phyloP scores from a whole-genome alignment of 2,797 vertebrate genomes.

The Cheracebus regulus region DNA sequence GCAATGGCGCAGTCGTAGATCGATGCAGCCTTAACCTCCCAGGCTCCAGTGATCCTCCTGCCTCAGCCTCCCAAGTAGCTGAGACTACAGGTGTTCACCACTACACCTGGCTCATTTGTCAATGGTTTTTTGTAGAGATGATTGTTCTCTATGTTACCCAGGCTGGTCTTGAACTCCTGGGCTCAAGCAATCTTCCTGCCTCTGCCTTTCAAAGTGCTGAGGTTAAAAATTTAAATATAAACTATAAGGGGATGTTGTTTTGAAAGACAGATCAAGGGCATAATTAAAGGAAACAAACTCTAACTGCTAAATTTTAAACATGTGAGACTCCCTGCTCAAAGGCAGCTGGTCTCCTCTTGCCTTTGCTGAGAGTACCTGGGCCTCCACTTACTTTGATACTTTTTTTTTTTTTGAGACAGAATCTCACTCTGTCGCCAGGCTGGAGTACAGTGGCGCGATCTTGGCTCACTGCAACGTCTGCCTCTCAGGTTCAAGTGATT shows the following conservation, averaged over 20 bases:
- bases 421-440: too few relatives aligned
- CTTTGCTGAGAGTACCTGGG: neutral
- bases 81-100: neutral
- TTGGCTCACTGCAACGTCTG: too few relatives aligned
- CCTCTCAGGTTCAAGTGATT: too few relatives aligned
- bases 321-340: neutral
- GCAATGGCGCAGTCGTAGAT: neutral
- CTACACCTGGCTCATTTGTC: neutral
- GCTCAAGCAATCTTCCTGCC: neutral
- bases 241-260: neutral
- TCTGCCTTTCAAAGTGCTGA: neutral
- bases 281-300: neutral
- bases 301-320: neutral
- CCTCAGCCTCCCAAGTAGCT: neutral
- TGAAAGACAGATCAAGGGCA: neutral
- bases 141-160: neutral
- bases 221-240: neutral
- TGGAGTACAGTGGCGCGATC: too few relatives aligned
- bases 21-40: neutral
- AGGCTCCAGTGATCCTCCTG: neutral
- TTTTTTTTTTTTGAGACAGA: neutral
- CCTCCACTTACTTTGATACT: neutral
- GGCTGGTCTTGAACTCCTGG: neutral
- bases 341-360: rapidly evolving
- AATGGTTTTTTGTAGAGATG: neutral